Evolutionary conservation across 2,888 invertebrate genomes (phyloP), one percentile per base, ranked within the genome.

Genomic region (Bembecia ichneumoniformis): DNA sequence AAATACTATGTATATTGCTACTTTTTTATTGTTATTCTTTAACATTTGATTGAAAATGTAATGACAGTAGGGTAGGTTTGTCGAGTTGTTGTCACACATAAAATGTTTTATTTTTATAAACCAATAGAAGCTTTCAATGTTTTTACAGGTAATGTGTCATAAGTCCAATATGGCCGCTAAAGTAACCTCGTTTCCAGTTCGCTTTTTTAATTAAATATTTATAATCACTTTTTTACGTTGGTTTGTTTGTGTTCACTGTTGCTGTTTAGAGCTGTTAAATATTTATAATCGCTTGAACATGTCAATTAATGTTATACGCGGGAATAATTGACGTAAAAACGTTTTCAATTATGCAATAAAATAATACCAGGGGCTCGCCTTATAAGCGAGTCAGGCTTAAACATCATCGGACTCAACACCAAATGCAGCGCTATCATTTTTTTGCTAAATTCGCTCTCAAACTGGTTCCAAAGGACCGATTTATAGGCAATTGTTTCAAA

Each of bases 301-400:
- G 71, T 82, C 83, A 82, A 82, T 82, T 80, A 82, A 75, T 66
- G 68, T 69, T 71, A 59, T 56, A 58, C 59, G 58, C 64, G 66
- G 67, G 74, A 75, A 77, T 82, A 81, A 83, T 80, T 82, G 82
- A 77, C 75, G 66, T 77, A 71, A 79, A 79, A 82, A 77, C 68
- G 59, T 58, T 66, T 54, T 61, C 70, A 69, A 71, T 73, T 77
- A 74, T 68, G 66, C 74, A 73, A 74, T 74, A 74, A 77, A 81
- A 74, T 80, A 75, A 77, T 74, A 68, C 61, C 59, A 55, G 61
- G 59, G 59, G 57, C 56, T 64, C 52, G 62, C 77, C 77, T 68
- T 81, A 75, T 72, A 71, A 40, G 73, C 58, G 57, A 56, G 14
- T 3, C 9, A 40, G 40, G 40, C 40, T 40, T 14, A 40, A 14